Evolutionary conservation across 2,888 invertebrate genomes (phyloP), one percentile per base, ranked within the genome.

Genomic region (Drosophila prolongata): DNA sequence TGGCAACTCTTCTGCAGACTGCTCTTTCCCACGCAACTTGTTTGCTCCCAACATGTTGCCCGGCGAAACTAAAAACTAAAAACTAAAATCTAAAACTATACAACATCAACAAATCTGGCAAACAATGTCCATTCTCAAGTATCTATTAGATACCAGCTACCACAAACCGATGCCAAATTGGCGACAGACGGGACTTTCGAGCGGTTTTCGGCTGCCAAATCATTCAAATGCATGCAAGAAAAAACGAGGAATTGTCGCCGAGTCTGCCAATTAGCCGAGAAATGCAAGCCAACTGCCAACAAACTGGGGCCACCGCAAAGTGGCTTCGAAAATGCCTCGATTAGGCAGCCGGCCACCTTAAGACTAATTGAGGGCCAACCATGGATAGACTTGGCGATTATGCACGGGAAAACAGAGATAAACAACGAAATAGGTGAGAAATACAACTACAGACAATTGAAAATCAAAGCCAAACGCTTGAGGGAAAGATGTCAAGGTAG

Each of bases 241-340:
- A 55, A 37, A 47, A 40, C 10, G 58, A 46, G 59, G 40, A 60
- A 62, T 49, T 62, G 61, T 61, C 61, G 40, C 47, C 40, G 47
- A 24, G 47, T 34, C 62, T 60, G 62, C 62, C 62, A 62, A 62
- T 61, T 62, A 62, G 65, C 66, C 65, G 46, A 46, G 66, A 65
- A 52, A 46, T 60, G 46, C 47, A 40, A 60, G 61, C 60, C 47
- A 61, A 47, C 46, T 47, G 61, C 60, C 60, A 47, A 61, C 13
- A 13, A 38, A 59, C 14, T 30, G 27, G 35, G 42, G 43, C 64
- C 49, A 42, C 64, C 64, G 49, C 64, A 35, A 27, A 34, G 30
- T 38, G 59, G 61, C 60, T 47, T 13, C 37, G 46, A 57, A 38
- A 61, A 34, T 61, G 40, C 34, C 61, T 34, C 66, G 50, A 64